Evolutionary conservation across 2,888 invertebrate species (phyloP).

Genomic region (Dermolepida albohirtum): DNA sequence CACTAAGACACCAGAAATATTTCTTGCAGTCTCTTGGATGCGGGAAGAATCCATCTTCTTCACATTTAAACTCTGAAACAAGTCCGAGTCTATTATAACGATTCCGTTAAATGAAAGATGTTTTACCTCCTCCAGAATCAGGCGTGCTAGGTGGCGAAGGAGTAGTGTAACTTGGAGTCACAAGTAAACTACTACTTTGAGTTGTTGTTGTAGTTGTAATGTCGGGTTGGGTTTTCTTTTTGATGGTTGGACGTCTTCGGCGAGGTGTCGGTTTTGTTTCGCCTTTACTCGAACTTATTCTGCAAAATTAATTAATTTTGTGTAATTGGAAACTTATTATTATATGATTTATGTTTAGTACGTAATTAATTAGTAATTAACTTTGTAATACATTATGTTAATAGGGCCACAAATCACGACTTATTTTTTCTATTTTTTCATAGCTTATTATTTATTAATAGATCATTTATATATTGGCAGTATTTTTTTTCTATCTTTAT

Average conservation of each 20-base stretch:
- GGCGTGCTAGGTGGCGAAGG: conserved; percentile 91
- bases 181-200: conserved; percentile 62
- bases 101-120: neutral
- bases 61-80: conserved; percentile 85
- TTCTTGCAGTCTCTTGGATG: conserved; percentile 94
- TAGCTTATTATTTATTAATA: too few species aligned
- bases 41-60: conserved; percentile 92
- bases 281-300: conserved; percentile 13
- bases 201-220: conserved; percentile 65
- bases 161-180: conserved; percentile 69
- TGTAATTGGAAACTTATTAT: too few species aligned
- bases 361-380: too few species aligned
- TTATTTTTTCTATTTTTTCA: too few species aligned
- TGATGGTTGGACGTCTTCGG: conserved; percentile 41
- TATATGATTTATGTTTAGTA: too few species aligned
- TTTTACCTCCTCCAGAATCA: conserved; percentile 84
- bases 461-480: too few species aligned
- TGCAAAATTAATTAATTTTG: neutral
- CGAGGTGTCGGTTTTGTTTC: conserved; percentile 17
- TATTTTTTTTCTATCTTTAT: too few species aligned
- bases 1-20: conserved; percentile 94
- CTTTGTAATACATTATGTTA: too few species aligned
- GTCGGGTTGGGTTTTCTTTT: conserved; percentile 49
- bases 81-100: too few species aligned
- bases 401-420: too few species aligned